Conservation (phyloP, 2,113 vertebrate species). For the Tricholaema leucomelas region DNA sequence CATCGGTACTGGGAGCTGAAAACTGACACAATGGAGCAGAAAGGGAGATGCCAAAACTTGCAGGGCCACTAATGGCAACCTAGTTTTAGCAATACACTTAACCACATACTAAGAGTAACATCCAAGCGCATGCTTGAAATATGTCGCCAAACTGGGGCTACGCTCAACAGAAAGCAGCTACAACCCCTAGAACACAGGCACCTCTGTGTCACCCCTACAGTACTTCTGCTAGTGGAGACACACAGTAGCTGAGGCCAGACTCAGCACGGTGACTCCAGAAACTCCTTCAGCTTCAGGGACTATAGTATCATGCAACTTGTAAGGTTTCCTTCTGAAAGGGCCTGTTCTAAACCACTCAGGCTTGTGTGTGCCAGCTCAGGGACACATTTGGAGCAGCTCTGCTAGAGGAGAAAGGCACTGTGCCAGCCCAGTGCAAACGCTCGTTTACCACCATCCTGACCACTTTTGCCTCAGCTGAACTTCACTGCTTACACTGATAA, state of each 20-base stretch:
- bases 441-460: not conserved
- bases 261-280: not conserved
- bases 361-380: not conserved
- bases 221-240: not conserved
- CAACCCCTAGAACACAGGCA: not conserved
- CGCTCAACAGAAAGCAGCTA: not conserved
- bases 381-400: not conserved
- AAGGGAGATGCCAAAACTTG: not conserved
- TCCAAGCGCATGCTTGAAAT: not conserved
- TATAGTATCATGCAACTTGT: not conserved
- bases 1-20: not conserved
- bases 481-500: not conserved
- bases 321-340: not conserved
- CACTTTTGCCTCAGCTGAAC: not conserved
- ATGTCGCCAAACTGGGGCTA: not conserved
- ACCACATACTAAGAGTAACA: accelerated
- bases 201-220: accelerated
- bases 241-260: not conserved
- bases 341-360: not conserved
- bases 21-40: not conserved
- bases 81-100: not conserved
- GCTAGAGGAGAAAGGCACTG: not conserved
- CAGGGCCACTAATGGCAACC: not conserved
- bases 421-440: not conserved
- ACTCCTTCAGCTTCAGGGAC: not conserved